phyloP scores from a whole-genome alignment of 2,113 vertebrate genomes.

The Pygoscelis antarcticus region DNA sequence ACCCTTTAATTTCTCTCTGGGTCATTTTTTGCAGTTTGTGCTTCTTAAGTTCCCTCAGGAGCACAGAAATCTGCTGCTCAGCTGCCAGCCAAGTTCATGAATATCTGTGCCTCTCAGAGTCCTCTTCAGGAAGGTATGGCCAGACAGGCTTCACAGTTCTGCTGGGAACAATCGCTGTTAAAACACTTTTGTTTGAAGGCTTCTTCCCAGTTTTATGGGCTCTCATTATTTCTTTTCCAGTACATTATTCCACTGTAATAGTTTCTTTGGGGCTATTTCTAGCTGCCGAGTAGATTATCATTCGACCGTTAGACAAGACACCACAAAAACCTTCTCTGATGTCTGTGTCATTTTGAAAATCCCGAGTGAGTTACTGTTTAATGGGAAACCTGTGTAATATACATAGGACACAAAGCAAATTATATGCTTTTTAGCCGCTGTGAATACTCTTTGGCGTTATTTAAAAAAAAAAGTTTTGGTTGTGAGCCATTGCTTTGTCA shows the following conservation, averaged over 20 bases:
- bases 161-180: background rate
- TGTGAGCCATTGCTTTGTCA: background rate
- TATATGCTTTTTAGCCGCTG: background rate
- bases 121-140: background rate
- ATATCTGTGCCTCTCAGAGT: background rate
- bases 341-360: background rate
- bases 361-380: background rate
- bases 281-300: background rate
- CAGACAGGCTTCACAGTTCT: background rate
- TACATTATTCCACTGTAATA: background rate
- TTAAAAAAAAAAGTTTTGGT: background rate
- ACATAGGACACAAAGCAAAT: background rate
- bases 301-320: background rate
- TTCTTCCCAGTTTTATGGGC: background rate
- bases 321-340: background rate
- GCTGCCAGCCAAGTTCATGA: background rate
- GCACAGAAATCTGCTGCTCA: background rate
- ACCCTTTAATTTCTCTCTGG: background rate
- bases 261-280: slow-evolving; percentile 15
- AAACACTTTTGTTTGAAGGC: background rate
- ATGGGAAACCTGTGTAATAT: background rate
- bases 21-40: background rate
- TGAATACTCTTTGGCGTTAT: background rate
- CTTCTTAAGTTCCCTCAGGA: background rate
- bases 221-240: slow-evolving; percentile 4